A percentile compares a stretch with the other conserved stretches of the same genome.
phyloP scores from a whole-genome alignment of 2,888 invertebrate species.

The Parelbella ahira region DNA sequence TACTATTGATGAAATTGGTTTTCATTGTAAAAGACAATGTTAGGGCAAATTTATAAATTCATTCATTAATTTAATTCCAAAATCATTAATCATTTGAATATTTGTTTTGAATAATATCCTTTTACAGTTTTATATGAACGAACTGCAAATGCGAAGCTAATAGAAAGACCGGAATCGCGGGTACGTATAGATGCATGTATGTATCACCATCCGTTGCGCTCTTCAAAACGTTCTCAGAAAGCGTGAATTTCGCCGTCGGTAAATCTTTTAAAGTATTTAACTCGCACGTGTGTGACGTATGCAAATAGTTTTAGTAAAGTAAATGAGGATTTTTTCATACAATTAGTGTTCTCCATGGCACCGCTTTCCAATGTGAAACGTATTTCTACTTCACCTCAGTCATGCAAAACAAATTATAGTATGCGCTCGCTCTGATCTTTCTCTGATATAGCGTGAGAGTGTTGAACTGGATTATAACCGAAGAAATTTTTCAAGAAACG shows the following conservation, averaged over 20 bases:
- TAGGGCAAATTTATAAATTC: too few relatives aligned
- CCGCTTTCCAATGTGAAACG: constrained; percentile 64
- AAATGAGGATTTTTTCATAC: constrained; percentile 26
- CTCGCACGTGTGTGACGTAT: constrained; percentile 9
- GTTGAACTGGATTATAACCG: constrained; percentile 15
- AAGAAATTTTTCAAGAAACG: constrained; percentile 12
- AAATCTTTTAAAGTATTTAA: too few relatives aligned
- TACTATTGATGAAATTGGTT: too few relatives aligned
- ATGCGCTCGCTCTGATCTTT: constrained; percentile 32
- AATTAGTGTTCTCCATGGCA: constrained; percentile 37
- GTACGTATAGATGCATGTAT: too few relatives aligned
- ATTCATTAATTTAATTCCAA: too few relatives aligned
- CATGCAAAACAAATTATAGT: constrained; percentile 70
- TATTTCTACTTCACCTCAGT: constrained; percentile 46
- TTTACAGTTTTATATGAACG: too few relatives aligned
- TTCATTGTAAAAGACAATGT: too few relatives aligned
- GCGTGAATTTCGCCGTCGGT: constrained; percentile 5
- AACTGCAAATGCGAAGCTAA: too few relatives aligned
- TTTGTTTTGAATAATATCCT: too few relatives aligned
- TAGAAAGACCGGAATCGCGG: too few relatives aligned
- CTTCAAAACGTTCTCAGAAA: constrained; percentile 10
- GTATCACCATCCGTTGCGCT: constrained; percentile 1
- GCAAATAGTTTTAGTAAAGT: constrained; percentile 23
- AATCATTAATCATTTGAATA: too few relatives aligned
- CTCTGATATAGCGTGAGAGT: constrained; percentile 36